Conservation (phyloP, 2,797 vertebrate species). For the Bovichtus variegatus region DNA sequence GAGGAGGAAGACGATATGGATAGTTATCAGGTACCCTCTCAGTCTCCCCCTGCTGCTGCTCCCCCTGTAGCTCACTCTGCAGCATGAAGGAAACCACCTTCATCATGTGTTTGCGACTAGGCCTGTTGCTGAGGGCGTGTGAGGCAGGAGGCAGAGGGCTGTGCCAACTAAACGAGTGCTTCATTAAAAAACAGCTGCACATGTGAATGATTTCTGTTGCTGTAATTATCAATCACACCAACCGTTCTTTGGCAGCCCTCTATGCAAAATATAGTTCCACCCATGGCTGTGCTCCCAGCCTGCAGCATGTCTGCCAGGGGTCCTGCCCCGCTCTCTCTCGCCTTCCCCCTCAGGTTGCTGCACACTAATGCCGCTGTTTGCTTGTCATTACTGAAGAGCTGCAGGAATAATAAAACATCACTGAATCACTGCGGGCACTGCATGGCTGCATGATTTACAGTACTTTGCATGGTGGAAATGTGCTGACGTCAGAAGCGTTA, state of each 20-base stretch:
- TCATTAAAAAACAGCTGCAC: slow-evolving; percentile 72
- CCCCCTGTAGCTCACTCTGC: slow-evolving; percentile 76
- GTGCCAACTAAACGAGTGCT: slow-evolving; percentile 60
- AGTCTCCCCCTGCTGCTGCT: slow-evolving; percentile 82
- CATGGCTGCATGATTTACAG: slow-evolving; percentile 91
- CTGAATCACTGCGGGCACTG: slow-evolving; percentile 73
- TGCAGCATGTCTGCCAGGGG: slow-evolving; percentile 51
- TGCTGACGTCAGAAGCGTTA: slow-evolving; percentile 35
- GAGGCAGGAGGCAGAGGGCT: slow-evolving; percentile 54
- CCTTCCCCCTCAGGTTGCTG: slow-evolving; percentile 53
- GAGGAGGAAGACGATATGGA: slow-evolving; percentile 98
- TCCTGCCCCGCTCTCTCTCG: slow-evolving; percentile 35
- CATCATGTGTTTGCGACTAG: slow-evolving; percentile 76
- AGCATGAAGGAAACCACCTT: slow-evolving; percentile 91
- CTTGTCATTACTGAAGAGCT: slow-evolving; percentile 76
- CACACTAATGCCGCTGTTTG: slow-evolving; percentile 86
- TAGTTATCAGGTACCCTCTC: slow-evolving; percentile 99
- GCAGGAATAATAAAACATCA: slow-evolving; percentile 57
- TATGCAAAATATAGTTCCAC: slow-evolving; percentile 55
- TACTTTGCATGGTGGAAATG: slow-evolving; percentile 86
- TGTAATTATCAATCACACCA: slow-evolving; percentile 65
- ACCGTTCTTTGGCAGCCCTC: slow-evolving; percentile 44
- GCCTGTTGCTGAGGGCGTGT: slow-evolving; percentile 60
- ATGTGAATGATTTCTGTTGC: slow-evolving; percentile 58
- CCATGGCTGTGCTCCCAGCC: slow-evolving; percentile 53